Evolutionary conservation across 2,113 vertebrate genomes (phyloP), one percentile per base, ranked within the genome.

Genomic region (mouse (Mus musculus)): DNA sequence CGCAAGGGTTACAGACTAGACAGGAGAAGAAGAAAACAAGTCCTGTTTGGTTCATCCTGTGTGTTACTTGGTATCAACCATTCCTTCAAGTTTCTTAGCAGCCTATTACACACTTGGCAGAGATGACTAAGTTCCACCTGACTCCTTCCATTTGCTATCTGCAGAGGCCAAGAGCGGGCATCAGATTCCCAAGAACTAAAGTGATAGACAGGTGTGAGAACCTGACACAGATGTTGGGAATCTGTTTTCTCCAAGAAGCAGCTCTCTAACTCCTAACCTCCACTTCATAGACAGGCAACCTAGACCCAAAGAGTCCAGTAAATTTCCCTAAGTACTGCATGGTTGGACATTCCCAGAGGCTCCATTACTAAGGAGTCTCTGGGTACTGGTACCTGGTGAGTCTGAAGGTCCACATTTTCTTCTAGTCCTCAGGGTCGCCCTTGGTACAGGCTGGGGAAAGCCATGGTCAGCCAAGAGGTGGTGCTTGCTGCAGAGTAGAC

Each of bases 321-420:
- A 78, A 19, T 46, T 72, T 63, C 20, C 59, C 59, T 56, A 56
- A 81, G 76, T 24, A 67, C 54, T 24, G 52, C 42, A 24, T 24
- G 39, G 54, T 67, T 46, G 33, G 4, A 19, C 65, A 5, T 42
- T 13, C 56, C 59, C 30, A 81, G 81, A 71, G 61, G 63, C 65
- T 28, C 30, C 3, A 0, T 0, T 3, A 5, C 3, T 0, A 46
- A 14, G 24, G 33, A 49, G 9, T 71, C 36, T 33, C 36, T 5
- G 9, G n/a, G 75, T 11, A 0, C 73, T 4, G 0, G 49, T 65
- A 52, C 1, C 1, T 26, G 10, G 28, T 0, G 0, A 36, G 39
- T 24, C 8, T 22, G 49, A 26, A 52, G 3, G 10, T 5, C 39
- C 63, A 6, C 87, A 63, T 65, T 42, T 84, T 54, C 13, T 49